phyloP scores from a whole-genome alignment of 2,113 vertebrate genomes.

The Laterallus jamaicensis region DNA sequence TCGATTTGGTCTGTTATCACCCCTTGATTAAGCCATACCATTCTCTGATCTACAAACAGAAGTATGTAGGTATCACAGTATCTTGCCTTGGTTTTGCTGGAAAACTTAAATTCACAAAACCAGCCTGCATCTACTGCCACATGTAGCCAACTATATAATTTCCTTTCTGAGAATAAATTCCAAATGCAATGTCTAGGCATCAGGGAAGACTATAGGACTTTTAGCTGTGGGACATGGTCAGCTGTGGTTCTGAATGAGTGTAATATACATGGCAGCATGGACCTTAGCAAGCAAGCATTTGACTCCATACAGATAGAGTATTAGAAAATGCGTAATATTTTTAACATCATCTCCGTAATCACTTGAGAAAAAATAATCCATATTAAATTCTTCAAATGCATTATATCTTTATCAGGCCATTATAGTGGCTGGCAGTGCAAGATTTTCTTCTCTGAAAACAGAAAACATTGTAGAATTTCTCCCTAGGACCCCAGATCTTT shows the following conservation, averaged over 20 bases:
- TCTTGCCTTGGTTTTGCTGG: neutral
- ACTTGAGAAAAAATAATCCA: neutral
- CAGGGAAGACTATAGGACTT: neutral
- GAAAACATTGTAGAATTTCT: neutral
- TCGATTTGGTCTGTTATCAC: neutral
- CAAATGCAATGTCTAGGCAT: neutral
- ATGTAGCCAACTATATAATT: neutral
- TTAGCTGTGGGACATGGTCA: neutral
- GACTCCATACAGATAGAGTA: neutral
- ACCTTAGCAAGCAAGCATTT: neutral
- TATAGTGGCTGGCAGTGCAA: neutral
- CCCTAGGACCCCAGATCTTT: neutral
- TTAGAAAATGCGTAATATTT: neutral
- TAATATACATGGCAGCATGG: accelerated
- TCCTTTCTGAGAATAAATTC: neutral
- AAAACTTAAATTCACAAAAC: neutral
- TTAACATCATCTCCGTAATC: neutral
- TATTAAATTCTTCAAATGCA: neutral
- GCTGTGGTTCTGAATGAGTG: neutral
- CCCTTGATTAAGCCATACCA: neutral
- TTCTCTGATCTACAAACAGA: neutral
- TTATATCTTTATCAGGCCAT: neutral
- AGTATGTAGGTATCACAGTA: neutral
- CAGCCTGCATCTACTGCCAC: neutral
- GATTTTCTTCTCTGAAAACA: neutral